A percentile compares a stretch with the other conserved stretches of the same genome.
These are phyloP conservation scores for Lucilia sericata DNA, from an alignment of 1,140 invertebrate species.

Conservation along the genomic window DNA sequence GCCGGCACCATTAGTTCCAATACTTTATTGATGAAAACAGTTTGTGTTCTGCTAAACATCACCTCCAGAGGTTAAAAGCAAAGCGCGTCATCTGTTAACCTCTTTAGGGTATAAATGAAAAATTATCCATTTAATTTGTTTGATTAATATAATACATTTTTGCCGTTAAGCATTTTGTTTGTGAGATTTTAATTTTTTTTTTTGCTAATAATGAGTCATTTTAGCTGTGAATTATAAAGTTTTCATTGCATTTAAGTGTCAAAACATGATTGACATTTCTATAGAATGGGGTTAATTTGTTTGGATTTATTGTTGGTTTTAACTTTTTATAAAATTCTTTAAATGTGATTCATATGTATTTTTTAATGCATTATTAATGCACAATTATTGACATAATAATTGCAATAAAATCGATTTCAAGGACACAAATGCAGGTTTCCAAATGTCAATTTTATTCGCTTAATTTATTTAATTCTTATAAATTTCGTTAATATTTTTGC, in stretches of 20 bases:
- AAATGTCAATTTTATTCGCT: too few relatives aligned
- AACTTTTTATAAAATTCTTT: too few relatives aligned
- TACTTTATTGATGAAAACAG: constrained; percentile 8
- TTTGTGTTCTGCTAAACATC: neutral
- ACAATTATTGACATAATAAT: too few relatives aligned
- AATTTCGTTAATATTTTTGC: too few relatives aligned
- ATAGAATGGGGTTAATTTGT: neutral
- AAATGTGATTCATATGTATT: too few relatives aligned
- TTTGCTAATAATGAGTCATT: constrained; percentile 5
- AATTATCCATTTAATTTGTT: constrained; percentile 18
- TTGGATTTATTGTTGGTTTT: neutral
- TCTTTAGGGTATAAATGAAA: neutral
- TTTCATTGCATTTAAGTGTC: neutral
- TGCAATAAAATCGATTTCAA: too few relatives aligned
- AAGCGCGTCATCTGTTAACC: neutral
- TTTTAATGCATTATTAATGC: too few relatives aligned
- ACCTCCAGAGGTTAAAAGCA: neutral
- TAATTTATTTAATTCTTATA: too few relatives aligned
- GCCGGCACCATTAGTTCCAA: neutral
- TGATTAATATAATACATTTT: neutral
- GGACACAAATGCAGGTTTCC: too few relatives aligned
- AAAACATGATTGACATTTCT: constrained; percentile 1
- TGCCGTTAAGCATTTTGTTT: neutral
- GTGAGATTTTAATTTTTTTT: neutral
- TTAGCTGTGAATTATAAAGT: neutral